phyloP scores from a whole-genome alignment of 1,140 invertebrate genomes.

The Nylanderia fulva region DNA sequence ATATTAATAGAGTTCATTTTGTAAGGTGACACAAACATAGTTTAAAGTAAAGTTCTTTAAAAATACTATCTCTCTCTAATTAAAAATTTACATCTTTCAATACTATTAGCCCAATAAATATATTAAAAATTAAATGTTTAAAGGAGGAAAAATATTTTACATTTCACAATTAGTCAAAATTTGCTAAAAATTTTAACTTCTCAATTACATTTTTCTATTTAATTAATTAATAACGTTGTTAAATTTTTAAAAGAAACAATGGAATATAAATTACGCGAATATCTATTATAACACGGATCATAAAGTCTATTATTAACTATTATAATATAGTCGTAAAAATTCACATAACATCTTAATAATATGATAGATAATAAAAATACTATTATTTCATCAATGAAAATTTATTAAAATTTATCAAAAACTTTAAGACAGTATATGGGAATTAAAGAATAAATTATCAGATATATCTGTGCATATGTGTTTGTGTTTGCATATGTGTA shows the following conservation, averaged over 20 bases:
- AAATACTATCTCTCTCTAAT: not conserved
- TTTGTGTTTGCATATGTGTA: conserved; percentile 16
- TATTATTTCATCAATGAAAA: conserved; percentile 18
- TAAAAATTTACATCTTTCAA: not conserved
- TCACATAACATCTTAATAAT: conserved; percentile 17
- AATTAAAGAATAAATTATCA: not conserved
- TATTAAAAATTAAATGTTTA: conserved; percentile 7
- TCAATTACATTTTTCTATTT: not conserved
- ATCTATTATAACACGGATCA: no score
- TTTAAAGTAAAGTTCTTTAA: not conserved
- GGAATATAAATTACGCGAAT: not conserved
- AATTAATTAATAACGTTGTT: not conserved
- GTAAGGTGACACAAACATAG: not conserved
- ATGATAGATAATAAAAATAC: conserved; percentile 16
- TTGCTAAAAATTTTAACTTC: not conserved
- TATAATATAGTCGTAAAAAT: not conserved
- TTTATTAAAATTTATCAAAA: conserved; percentile 60
- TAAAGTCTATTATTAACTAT: not conserved
- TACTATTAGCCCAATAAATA: not conserved
- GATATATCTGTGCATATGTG: conserved; percentile 49
- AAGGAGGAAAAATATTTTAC: not conserved
- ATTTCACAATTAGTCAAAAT: conserved; percentile 1
- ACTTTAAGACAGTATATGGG: not conserved
- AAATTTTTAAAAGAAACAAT: conserved; percentile 7
- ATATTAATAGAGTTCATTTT: not conserved